Conservation (phyloP, 2,113 vertebrate genomes). For the Labrus mixtus region DNA sequence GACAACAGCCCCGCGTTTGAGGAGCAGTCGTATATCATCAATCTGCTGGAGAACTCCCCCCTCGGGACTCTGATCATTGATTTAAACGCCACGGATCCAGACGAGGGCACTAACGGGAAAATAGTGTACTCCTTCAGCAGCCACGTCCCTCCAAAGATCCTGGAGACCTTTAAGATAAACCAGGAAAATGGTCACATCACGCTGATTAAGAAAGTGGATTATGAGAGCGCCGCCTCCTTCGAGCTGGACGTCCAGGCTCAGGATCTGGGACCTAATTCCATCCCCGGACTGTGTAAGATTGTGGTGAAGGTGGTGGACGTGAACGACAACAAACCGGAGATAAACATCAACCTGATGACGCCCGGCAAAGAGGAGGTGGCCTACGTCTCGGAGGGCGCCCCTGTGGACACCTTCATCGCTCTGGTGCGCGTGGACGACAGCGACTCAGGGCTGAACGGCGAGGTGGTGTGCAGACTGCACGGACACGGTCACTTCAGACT, state of each 20-base stretch:
- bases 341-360: conserved; percentile 95
- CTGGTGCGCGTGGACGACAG: conserved; percentile 94
- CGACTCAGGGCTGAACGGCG: conserved; percentile 93
- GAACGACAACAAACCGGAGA: conserved; percentile 97
- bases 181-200: conserved; percentile 92
- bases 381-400: conserved; percentile 92
- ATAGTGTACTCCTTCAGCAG: conserved; percentile 96
- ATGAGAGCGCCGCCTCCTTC: conserved; percentile 90
- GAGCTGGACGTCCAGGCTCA: conserved; percentile 97
- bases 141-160: conserved; percentile 92
- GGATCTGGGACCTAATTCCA: conserved; percentile 96
- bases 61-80: conserved; percentile 92
- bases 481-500: conserved; percentile 97
- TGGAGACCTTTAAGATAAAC: conserved; percentile 94
- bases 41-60: conserved; percentile 89
- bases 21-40: conserved; percentile 89
- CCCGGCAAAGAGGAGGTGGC: conserved; percentile 93
- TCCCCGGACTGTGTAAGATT: conserved; percentile 97
- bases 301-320: conserved; percentile 95
- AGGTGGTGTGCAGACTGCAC: conserved; percentile 91
- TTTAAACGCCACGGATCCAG: conserved; percentile 97
- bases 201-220: conserved; percentile 94
- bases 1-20: conserved; percentile 97
- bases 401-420: conserved; percentile 93
- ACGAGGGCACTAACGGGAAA: conserved; percentile 97